Evolutionary conservation across 2,113 vertebrate genomes (phyloP).

Genomic region (Lepus americanus): DNA sequence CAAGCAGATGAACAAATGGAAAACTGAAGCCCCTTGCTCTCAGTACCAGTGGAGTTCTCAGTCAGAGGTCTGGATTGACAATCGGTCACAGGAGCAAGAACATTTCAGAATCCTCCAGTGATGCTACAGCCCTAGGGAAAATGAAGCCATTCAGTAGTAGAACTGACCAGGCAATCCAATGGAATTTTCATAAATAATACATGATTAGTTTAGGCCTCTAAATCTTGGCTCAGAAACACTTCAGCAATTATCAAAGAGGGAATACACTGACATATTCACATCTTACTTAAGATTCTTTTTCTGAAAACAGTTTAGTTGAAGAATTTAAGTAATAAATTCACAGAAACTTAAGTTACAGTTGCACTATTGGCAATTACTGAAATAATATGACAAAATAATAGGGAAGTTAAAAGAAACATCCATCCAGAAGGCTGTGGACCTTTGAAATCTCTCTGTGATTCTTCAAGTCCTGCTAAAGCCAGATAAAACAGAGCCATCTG

Average conservation of each 20-base stretch:
- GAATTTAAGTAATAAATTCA: neutral
- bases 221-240: neutral
- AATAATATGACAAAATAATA: neutral
- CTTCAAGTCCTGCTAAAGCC: neutral
- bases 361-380: neutral
- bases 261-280: neutral
- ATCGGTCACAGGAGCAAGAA: neutral
- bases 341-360: neutral
- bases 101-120: neutral
- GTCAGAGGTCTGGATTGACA: neutral
- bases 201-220: neutral
- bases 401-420: neutral
- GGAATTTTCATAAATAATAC: neutral
- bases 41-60: neutral
- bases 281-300: neutral
- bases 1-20: accelerated
- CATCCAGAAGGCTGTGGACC: neutral
- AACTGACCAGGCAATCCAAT: neutral
- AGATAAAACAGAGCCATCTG: neutral
- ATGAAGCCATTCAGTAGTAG: neutral
- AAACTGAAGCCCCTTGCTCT: neutral
- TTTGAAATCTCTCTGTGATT: neutral
- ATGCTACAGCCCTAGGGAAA: neutral
- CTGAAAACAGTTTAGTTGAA: neutral
- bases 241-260: neutral